Evolutionary conservation across 2,888 invertebrate species (phyloP), one percentile per base, ranked within the genome.

Genomic region (Oegoconia quadripuncta): DNA sequence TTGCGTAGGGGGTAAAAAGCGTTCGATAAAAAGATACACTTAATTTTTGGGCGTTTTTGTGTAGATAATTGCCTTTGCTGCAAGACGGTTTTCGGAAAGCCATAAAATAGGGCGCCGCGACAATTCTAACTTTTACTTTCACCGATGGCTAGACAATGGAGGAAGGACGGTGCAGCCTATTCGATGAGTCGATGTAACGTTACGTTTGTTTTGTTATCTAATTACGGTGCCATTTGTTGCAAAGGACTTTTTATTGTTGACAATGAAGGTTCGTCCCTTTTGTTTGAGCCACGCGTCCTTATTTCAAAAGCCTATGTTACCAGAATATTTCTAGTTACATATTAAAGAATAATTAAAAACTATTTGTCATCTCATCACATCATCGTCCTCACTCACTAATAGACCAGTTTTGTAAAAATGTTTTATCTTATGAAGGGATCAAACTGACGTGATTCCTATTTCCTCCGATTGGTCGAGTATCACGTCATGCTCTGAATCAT

Each of bases 41-140:
- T 9, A 15, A 28, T 20, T 8, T 16, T 32, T 27, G 18, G n/a
- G 11, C 27, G 12, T 12, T 25, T 26, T 31, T 23, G 25, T 14
- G 13, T 18, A n/a, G 15, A 14, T 8, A 27, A 27, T 27, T 29
- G 3, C 18, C 22, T 29, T 33, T 33, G 33, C 15, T 29, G 11
- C 46, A 37, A 44, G 50, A 40, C 46, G 41, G 44, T 58, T 61
- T 61, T 60, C 48, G 52, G 52, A 45, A 37, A 44, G 42, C 38
- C 52, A 56, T 62, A 64, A 71, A 64, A 63, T 51, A 55, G 59
- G 62, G 62, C 54, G 61, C 60, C 58, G 48, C 43, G 42, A 30
- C 22, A 45, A 31, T 38, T 38, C 40, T 34, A 42, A 74, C 73
- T 75, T 73, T 81, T 74, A 75, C 83, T 83, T 81, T 82, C 77